Percentiles rank a stretch among this genome's conserved stretches.
These are phyloP conservation scores for Heteractis magnifica DNA, from an alignment of 92 coral and sea anemone genomes.

Conservation along the genomic window DNA sequence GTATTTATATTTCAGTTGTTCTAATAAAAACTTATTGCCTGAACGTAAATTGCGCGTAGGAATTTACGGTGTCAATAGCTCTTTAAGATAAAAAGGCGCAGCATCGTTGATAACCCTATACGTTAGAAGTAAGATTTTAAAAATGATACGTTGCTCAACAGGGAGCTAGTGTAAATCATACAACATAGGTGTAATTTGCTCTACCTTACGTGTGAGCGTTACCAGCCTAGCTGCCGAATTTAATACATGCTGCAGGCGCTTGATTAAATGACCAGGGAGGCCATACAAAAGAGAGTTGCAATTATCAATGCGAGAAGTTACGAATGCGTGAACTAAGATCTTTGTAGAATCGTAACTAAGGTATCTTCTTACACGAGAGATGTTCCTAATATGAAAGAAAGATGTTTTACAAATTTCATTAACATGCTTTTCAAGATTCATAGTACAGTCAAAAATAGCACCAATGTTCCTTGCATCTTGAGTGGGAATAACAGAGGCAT, in stretches of 20 bases:
- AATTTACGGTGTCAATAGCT: too few relatives aligned
- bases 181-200: not conserved
- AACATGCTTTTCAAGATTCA: not conserved
- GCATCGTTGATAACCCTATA: too few relatives aligned
- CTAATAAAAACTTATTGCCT: too few relatives aligned
- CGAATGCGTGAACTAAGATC: not conserved
- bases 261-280: not conserved
- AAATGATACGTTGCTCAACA: not conserved
- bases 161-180: not conserved
- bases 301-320: not conserved
- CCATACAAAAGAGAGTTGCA: constrained; percentile 4
- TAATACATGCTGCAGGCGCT: not conserved
- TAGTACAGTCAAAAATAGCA: not conserved
- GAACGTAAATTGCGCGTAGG: too few relatives aligned
- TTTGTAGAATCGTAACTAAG: not conserved
- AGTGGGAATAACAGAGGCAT: not conserved
- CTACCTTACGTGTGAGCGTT: not conserved
- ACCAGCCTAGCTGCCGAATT: not conserved
- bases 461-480: not conserved
- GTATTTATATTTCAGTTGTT: too few relatives aligned
- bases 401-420: not conserved
- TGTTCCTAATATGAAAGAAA: not conserved
- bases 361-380: constrained; percentile 8
- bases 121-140: too few relatives aligned
- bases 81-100: too few relatives aligned